A percentile compares a stretch with the other conserved stretches of the same genome.
Conservation (phyloP, 2,113 vertebrate genomes). For the Phalacrocorax aristotelis region DNA sequence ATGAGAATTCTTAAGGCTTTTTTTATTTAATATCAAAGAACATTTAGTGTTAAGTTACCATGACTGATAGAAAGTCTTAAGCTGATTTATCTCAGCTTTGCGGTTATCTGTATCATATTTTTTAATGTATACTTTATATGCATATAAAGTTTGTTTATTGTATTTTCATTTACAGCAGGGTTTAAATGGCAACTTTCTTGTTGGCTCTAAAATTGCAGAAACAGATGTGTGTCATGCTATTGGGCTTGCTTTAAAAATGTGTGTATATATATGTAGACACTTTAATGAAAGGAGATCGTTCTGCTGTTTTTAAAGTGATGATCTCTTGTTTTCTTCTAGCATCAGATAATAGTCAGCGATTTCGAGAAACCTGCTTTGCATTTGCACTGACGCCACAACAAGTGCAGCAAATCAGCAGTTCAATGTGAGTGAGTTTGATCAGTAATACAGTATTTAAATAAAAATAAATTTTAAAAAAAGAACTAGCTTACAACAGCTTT, state of each 20-base stretch:
- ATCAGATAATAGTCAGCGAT: constrained; percentile 96
- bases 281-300: neutral
- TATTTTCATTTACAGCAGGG: neutral
- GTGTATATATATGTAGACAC: neutral
- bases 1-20: neutral
- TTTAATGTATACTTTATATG: neutral
- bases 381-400: constrained; percentile 98
- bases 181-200: neutral
- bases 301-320: constrained; percentile 12
- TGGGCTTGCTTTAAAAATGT: neutral
- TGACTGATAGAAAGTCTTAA: neutral
- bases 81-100: neutral
- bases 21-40: neutral
- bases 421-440: constrained; percentile 82
- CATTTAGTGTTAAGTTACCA: neutral
- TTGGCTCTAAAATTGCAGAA: neutral
- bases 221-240: neutral
- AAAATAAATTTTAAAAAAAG: neutral
- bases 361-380: constrained; percentile 98
- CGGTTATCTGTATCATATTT: neutral
- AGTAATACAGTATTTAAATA: neutral
- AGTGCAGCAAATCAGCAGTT: constrained; percentile 98
- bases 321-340: constrained; percentile 78
- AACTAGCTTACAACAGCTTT: neutral
- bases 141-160: neutral